A percentile compares a stretch with the other conserved stretches of the same genome.
Conservation (phyloP, 2,797 vertebrate species). For the Lophotriccus pileatus region DNA sequence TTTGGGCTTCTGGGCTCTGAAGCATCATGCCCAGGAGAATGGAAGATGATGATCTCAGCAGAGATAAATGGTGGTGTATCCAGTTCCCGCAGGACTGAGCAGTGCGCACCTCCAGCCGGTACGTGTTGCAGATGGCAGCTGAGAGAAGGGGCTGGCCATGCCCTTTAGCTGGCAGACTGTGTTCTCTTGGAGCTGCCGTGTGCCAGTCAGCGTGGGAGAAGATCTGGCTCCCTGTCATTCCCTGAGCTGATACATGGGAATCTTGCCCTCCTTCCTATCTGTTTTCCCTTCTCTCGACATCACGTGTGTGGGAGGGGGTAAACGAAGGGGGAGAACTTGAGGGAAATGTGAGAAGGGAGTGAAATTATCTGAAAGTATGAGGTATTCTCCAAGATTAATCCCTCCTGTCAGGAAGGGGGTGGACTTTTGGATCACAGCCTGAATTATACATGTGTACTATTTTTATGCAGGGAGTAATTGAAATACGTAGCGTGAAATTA, state of each 20-base stretch:
- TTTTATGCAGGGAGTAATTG: conserved; percentile 39
- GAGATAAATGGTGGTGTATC: not conserved
- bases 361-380: conserved; percentile 33
- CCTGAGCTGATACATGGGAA: conserved; percentile 24
- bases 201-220: conserved; percentile 65
- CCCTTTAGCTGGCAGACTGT: conserved; percentile 51
- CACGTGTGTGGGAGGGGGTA: conserved; percentile 46
- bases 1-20: not conserved
- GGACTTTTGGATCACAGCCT: conserved; percentile 15
- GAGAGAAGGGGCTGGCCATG: conserved; percentile 27
- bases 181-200: conserved; percentile 34
- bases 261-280: conserved; percentile 37
- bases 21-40: not conserved
- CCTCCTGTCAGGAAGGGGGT: conserved; percentile 20
- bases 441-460: not conserved
- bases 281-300: not conserved
- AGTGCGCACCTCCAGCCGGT: not conserved
- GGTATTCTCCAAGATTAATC: conserved; percentile 32
- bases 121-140: not conserved
- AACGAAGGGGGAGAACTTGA: not conserved
- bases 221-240: conserved; percentile 45
- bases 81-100: not conserved
- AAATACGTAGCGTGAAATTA: not conserved
- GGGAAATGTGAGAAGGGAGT: conserved; percentile 30
- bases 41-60: not conserved